Evolutionary conservation across 2,113 vertebrate species (phyloP).

Genomic region (Corvus cornix): DNA sequence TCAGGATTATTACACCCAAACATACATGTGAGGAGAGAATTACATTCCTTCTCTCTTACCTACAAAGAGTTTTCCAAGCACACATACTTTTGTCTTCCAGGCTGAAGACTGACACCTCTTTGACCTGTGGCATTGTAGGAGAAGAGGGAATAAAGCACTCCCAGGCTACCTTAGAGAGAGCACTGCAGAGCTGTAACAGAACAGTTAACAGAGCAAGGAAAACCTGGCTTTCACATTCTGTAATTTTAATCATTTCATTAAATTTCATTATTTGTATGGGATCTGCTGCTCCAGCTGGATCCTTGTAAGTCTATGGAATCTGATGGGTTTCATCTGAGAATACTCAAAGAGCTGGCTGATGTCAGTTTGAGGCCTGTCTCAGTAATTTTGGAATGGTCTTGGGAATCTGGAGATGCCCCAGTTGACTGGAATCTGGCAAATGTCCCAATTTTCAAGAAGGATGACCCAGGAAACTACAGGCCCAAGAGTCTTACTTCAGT

Average conservation of each 20-base stretch:
- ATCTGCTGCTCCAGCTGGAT: not conserved
- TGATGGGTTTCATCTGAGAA: not conserved
- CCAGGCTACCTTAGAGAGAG: not conserved
- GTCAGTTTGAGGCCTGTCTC: not conserved
- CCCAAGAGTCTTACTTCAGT: not conserved
- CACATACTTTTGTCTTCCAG: not conserved
- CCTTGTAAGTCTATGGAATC: not conserved
- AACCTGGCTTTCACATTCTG: not conserved
- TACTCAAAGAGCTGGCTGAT: not conserved
- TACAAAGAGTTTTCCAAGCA: not conserved
- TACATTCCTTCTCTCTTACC: not conserved
- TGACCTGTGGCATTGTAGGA: not conserved
- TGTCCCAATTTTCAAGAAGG: not conserved
- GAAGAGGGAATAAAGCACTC: not conserved
- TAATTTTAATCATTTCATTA: not conserved
- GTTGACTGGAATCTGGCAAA: not conserved
- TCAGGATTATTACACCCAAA: not conserved
- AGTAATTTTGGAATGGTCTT: not conserved
- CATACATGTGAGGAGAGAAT: not conserved
- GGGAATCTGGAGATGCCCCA: not conserved
- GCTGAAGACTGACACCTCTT: not conserved
- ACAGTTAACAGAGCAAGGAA: not conserved
- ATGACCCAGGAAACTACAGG: not conserved
- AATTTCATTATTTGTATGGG: not conserved
- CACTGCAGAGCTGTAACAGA: not conserved